Conservation (phyloP, 2,797 vertebrate species). For the Pseudotriccus pelzelni region DNA sequence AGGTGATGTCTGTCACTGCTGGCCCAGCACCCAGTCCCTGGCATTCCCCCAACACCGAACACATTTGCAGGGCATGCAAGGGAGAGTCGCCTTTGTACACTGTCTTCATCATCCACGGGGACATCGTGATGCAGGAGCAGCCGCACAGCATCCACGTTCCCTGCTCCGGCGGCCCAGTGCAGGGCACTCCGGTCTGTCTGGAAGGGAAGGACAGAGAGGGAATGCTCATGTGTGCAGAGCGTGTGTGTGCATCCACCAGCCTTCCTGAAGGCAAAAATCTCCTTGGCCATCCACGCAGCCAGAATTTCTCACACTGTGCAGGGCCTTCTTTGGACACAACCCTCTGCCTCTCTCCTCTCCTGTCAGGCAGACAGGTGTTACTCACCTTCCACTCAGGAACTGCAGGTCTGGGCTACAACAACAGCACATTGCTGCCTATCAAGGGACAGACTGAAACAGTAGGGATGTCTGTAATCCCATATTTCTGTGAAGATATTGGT, state of each 20-base stretch:
- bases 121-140: conserved; percentile 83
- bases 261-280: neutral
- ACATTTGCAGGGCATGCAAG: neutral
- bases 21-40: neutral
- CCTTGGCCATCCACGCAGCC: neutral
- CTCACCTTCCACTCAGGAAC: neutral
- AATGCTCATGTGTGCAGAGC: neutral
- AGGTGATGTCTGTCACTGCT: neutral
- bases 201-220: neutral
- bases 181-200: conserved; percentile 86
- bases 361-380: neutral
- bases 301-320: neutral
- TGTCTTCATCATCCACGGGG: conserved; percentile 82
- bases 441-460: neutral
- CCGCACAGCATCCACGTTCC: conserved; percentile 82
- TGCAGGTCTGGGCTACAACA: neutral
- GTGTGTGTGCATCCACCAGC: neutral
- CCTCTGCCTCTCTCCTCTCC: neutral
- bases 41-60: neutral
- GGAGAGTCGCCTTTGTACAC: conserved; percentile 67
- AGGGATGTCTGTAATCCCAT: neutral
- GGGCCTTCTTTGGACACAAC: neutral
- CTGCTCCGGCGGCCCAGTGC: conserved; percentile 89
- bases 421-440: neutral
- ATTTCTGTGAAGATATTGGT: neutral